Evolutionary conservation across 2,888 invertebrate species (phyloP).

Genomic region (Patella caerulea): DNA sequence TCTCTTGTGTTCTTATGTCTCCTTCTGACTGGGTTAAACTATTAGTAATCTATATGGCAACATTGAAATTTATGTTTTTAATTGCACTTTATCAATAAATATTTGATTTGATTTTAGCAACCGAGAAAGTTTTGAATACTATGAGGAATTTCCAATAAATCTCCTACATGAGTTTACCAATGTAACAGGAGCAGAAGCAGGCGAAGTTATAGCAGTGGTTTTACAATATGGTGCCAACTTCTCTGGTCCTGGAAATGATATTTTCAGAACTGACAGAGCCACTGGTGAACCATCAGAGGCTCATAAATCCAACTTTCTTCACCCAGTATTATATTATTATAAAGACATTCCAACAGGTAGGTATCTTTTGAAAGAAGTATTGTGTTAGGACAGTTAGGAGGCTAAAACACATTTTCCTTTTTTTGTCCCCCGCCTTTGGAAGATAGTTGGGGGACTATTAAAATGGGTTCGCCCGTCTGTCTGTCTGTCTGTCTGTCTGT

Average conservation of each 20-base stretch:
- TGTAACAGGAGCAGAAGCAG: conserved; percentile 63
- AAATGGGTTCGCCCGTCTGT: no score
- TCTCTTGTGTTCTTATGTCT: no score
- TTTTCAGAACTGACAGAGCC: conserved; percentile 70
- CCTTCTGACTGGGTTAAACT: no score
- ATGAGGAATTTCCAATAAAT: conserved; percentile 71
- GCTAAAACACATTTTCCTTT: no score
- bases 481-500: no score
- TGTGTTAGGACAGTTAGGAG: no score
- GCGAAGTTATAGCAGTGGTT: conserved; percentile 64
- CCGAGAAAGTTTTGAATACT: conserved; percentile 54
- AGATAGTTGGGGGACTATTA: no score
- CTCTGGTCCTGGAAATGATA: conserved; percentile 71
- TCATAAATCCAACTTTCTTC: conserved; percentile 72
- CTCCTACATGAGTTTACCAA: conserved; percentile 65
- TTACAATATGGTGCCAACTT: conserved; percentile 72
- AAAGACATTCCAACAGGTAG: conserved; percentile 69
- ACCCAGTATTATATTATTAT: conserved; percentile 73
- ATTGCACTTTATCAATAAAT: no score
- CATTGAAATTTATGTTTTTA: no score
- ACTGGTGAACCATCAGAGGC: conserved; percentile 70
- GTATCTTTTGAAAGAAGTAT: not conserved
- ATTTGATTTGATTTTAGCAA: conserved; percentile 42
- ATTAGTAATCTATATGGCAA: no score
- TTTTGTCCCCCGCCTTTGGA: no score